Conservation (phyloP, 2,797 vertebrate species). For the Botia almorhae region DNA sequence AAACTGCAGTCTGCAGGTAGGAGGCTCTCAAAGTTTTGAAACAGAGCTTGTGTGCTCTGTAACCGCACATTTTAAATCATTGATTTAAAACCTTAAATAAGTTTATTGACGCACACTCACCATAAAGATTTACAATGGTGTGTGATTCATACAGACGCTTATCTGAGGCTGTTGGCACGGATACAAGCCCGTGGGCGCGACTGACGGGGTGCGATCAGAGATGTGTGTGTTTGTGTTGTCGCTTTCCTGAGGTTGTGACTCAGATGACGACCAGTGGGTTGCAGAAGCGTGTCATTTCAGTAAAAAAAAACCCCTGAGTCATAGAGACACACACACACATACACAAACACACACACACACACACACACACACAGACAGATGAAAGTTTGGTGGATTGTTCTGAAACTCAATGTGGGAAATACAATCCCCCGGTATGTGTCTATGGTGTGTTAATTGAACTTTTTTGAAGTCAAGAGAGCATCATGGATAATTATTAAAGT, state of each 20-base stretch:
- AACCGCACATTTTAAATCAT: neutral
- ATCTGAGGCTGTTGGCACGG: conserved; percentile 33
- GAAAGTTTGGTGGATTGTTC: conserved; percentile 16
- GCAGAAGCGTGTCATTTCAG: conserved; percentile 47
- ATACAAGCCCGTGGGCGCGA: conserved; percentile 45
- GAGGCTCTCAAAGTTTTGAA: neutral
- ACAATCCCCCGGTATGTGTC: neutral
- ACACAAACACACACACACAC: neutral
- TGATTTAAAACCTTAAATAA: conserved; percentile 6
- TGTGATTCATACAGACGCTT: conserved; percentile 48
- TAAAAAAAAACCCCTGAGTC: conserved; percentile 54
- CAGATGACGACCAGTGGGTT: conserved; percentile 44
- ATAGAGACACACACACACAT: conserved; percentile 26
- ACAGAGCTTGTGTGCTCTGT: conserved; percentile 10
- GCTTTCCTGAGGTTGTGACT: conserved; percentile 51
- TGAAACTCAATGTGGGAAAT: neutral
- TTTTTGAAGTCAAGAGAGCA: conserved; percentile 44
- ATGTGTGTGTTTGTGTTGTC: conserved; percentile 42
- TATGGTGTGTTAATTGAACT: conserved; percentile 6
- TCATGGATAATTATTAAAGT: conserved; percentile 51
- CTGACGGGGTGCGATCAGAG: conserved; percentile 46
- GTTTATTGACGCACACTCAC: conserved; percentile 9
- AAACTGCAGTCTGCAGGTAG: neutral
- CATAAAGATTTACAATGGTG: conserved; percentile 32
- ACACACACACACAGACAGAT: conserved; percentile 4